Evolutionary conservation across 1,140 invertebrate species (phyloP), one percentile per base, ranked within the genome.

Genomic region (Pseudomyrmex cubaensis): DNA sequence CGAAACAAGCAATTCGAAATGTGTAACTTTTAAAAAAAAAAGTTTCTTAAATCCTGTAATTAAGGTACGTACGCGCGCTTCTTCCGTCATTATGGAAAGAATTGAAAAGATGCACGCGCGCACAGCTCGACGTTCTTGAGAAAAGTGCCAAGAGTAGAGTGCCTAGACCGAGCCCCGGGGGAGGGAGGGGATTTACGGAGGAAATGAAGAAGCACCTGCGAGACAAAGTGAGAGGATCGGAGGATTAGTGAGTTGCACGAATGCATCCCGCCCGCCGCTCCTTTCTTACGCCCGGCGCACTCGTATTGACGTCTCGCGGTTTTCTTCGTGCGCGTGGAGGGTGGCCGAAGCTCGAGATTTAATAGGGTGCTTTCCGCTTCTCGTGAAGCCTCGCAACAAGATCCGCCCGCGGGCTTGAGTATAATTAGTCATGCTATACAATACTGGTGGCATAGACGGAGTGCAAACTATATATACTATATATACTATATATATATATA

Each of bases 391-490:
- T 46, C 56, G 77, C 84, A 88, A 87, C 84, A 83, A 88, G 88
- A 90, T 84, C 77, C 61, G 90, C 87, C 35, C 90, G 83, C 85
- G 64, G 86, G 90, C 85, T 85, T n/a, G 87, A 88, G 89, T 87
- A 90, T 90, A 90, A 91, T 91, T 91, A 91, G 90, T 90, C 89
- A 85, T 90, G 89, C 87, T 83, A 82, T 86, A 89, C 83, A 87
- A 83, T 86, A 72, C 54, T 84, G 64, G 67, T 82, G 89, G 85
- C 89, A 78, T 89, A 87, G 87, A 90, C 80, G 61, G 78, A 90
- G 88, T 80, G 67, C 66, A 90, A 90, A 76, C 64, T 62, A 20
- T 20, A 20, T 20, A 20, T 20, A 20, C 20, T n/a, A n/a, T n/a
- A n/a, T n/a, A n/a, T n/a, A n/a, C n/a, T n/a, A n/a, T n/a, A n/a